Base-by-base conservation (phyloP, 1,140 invertebrate genomes). In the Zophobas morio region DNA sequence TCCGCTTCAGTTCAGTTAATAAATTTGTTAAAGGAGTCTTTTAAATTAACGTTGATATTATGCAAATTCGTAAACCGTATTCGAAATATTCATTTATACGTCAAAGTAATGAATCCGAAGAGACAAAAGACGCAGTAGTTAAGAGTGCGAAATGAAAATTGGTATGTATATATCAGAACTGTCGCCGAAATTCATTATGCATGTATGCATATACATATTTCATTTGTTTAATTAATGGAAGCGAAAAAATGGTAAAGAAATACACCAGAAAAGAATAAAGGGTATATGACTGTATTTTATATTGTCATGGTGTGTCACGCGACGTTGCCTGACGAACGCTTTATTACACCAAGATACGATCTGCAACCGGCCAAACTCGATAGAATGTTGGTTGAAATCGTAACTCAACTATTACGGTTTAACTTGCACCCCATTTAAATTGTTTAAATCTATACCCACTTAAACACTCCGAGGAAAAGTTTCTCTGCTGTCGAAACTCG, bases 221-320 rank as follows among this genome's bases (percentile, higher is more conserved):
- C 80, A 81, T 78, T 80, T 77, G 71, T 80, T 80, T 81, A 77
- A 81, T 78, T 81, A 80, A 81, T 80, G 75, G 77, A 75, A 78
- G 74, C 49, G 74, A 79, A 76, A 79, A 81, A 78, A 78, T 63
- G 74, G 47, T 63, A 71, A 73, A 70, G 79, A 78, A 75, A 74
- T 78, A 76, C 53, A 77, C 54, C 47, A 80, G 75, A 80, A 79
- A 80, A 79, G 77, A 80, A 79, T 79, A 78, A 80, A 80, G 79
- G 77, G 70, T 77, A 71, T 82, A 80, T 78, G 79, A 82, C 79
- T 82, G 81, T 82, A 82, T 80, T 82, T 82, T 82, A 82, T 82
- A 76, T 79, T 82, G 81, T 82, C 81, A 82, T 82, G 81, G 66
- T 79, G 47, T 75, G 74, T 74, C 81, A 82, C 81, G 81, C 81